phyloP scores from a whole-genome alignment of 2,888 invertebrate genomes.

The Neoscelio sp. region DNA sequence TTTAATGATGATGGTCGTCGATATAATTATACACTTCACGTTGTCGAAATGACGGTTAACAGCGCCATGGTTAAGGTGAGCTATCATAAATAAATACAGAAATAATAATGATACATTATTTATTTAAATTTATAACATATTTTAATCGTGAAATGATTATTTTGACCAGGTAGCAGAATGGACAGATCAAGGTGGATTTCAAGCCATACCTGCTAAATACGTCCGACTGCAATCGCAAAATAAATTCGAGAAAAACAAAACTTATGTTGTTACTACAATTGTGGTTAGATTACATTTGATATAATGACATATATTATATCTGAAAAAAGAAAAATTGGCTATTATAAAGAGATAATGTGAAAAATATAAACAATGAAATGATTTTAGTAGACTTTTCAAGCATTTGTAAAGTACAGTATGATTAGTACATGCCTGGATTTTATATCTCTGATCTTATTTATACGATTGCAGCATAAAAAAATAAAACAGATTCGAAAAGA shows the following conservation, averaged over 20 bases:
- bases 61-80: constrained; percentile 94
- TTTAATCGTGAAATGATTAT: no score
- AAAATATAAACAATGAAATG: no score
- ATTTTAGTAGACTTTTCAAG: constrained; percentile 9
- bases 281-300: constrained; percentile 84
- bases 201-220: constrained; percentile 90
- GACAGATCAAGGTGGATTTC: constrained; percentile 92
- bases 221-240: constrained; percentile 88
- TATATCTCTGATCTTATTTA: no score
- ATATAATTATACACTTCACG: constrained; percentile 94
- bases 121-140: constrained; percentile 21
- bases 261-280: constrained; percentile 94
- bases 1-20: constrained; percentile 96
- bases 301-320: no score
- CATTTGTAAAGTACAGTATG: no score
- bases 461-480: no score
- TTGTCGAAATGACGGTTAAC: constrained; percentile 97
- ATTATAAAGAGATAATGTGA: no score
- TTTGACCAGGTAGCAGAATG: constrained; percentile 90
- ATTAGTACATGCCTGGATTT: no score
- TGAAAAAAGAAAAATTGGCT: no score
- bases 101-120: not conserved
- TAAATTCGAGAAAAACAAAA: constrained; percentile 91
- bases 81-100: constrained; percentile 1
- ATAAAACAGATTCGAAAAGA: no score